Percentiles rank a stretch among this genome's conserved stretches.
Evolutionary conservation across 2,113 vertebrate genomes (phyloP).

Genomic region (Pyxicephalus adspersus): DNA sequence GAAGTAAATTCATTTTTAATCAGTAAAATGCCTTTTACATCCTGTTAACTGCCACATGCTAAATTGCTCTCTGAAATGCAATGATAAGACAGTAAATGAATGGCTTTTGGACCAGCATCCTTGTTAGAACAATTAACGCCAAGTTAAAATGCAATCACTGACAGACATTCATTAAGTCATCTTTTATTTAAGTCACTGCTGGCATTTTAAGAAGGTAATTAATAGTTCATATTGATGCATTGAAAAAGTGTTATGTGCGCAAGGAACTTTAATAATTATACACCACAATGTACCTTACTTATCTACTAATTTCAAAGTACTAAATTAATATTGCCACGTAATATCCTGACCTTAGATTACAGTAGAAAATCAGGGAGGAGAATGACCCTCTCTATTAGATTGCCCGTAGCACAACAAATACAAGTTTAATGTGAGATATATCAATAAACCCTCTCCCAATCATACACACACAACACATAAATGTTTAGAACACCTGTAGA

Average conservation of each 20-base stretch:
- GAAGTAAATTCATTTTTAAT: conserved; percentile 3
- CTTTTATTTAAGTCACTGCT: conserved; percentile 8
- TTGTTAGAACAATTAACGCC: conserved; percentile 25
- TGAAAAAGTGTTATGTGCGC: neutral
- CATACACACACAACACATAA: too few species aligned
- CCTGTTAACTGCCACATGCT: neutral
- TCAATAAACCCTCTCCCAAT: too few species aligned
- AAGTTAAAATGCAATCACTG: conserved; percentile 39
- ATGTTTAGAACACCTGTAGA: too few species aligned
- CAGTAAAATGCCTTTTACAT: conserved; percentile 7
- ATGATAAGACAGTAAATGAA: conserved; percentile 13
- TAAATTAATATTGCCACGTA: too few species aligned
- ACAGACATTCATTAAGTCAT: conserved; percentile 10
- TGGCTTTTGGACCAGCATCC: conserved; percentile 27
- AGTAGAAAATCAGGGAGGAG: too few species aligned
- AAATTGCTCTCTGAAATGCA: conserved; percentile 29
- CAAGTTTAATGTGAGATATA: too few species aligned
- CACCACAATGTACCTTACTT: too few species aligned
- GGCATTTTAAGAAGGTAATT: conserved; percentile 34
- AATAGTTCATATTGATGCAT: neutral
- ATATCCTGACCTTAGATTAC: too few species aligned
- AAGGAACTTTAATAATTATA: neutral
- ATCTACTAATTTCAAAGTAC: too few species aligned
- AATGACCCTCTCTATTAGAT: too few species aligned
- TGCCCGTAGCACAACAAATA: too few species aligned